Conservation (phyloP, 2,797 vertebrate species). For the Sebastes diaconus region DNA sequence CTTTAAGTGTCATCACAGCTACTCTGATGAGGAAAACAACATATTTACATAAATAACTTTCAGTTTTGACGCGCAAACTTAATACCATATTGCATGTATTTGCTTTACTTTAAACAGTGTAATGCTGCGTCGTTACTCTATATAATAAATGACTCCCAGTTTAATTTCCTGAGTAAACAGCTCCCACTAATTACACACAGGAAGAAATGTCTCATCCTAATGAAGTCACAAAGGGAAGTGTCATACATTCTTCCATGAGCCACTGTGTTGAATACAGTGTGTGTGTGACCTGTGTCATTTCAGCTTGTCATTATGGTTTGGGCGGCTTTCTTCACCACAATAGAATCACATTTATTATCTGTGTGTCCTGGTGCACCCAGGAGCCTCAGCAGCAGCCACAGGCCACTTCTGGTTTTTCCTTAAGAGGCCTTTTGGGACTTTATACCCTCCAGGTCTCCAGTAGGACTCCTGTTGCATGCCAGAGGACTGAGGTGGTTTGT, state of each 20-base stretch:
- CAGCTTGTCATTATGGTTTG: slow-evolving; percentile 23
- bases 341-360: slow-evolving; percentile 44
- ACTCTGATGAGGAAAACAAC: not conserved
- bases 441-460: slow-evolving; percentile 53
- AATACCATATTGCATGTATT: not conserved
- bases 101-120: slow-evolving; percentile 32
- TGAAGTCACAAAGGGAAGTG: slow-evolving; percentile 60
- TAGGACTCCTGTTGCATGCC: slow-evolving; percentile 75
- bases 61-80: not conserved
- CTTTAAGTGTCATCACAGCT: not conserved
- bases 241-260: slow-evolving; percentile 51
- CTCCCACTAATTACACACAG: slow-evolving; percentile 56
- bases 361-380: slow-evolving; percentile 20
- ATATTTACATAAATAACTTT: not conserved
- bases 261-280: slow-evolving; percentile 5
- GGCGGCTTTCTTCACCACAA: slow-evolving; percentile 10
- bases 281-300: slow-evolving; percentile 26
- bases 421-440: slow-evolving; percentile 53
- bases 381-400: slow-evolving; percentile 15
- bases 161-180: slow-evolving; percentile 73
- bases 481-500: slow-evolving; percentile 74
- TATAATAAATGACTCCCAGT: slow-evolving; percentile 48
- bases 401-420: slow-evolving; percentile 51
- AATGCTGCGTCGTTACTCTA: slow-evolving; percentile 16
- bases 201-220: slow-evolving; percentile 64